A percentile compares a stretch with the other conserved stretches of the same genome.
Conservation (phyloP, 2,888 invertebrate genomes). For the Leptopilina myrica region DNA sequence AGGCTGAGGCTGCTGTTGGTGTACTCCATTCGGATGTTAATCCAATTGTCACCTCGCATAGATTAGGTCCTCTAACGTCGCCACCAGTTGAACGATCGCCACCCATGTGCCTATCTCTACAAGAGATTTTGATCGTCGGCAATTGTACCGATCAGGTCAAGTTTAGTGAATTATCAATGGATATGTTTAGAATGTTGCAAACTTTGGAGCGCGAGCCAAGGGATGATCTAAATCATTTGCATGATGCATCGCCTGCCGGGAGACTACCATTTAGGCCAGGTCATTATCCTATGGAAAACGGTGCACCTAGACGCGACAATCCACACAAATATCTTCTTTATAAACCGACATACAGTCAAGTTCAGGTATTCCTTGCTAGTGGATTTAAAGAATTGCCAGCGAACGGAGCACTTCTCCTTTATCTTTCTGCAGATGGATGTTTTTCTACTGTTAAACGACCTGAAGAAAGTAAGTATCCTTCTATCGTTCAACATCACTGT, state of each 20-base stretch:
- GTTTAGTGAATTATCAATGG: constrained; percentile 97
- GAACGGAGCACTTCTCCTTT: constrained; percentile 93
- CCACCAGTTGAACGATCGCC: constrained; percentile 93
- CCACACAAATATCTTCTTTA: constrained; percentile 98
- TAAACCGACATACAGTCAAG: constrained; percentile 95
- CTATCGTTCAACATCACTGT: no score
- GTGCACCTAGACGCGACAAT: constrained; percentile 88
- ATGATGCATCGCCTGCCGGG: constrained; percentile 85
- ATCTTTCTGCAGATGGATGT: constrained; percentile 95
- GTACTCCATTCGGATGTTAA: constrained; percentile 92
- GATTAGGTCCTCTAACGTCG: constrained; percentile 89
- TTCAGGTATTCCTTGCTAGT: constrained; percentile 93
- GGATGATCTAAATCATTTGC: constrained; percentile 86
- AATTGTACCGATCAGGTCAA: constrained; percentile 96
- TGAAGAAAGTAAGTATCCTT: constrained; percentile 87
- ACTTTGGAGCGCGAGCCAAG: constrained; percentile 95
- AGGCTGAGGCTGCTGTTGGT: constrained; percentile 92
- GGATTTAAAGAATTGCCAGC: constrained; percentile 95
- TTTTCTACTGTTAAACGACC: constrained; percentile 90
- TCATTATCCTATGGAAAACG: constrained; percentile 84
- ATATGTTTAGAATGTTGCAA: constrained; percentile 98
- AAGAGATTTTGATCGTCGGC: constrained; percentile 96
- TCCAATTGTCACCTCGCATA: constrained; percentile 91
- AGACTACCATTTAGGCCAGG: constrained; percentile 80
- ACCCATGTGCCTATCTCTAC: constrained; percentile 90